A percentile compares a stretch with the other conserved stretches of the same genome.
Evolutionary conservation across 2,113 vertebrate species (phyloP).

Genomic region (Triplophysa rosa): DNA sequence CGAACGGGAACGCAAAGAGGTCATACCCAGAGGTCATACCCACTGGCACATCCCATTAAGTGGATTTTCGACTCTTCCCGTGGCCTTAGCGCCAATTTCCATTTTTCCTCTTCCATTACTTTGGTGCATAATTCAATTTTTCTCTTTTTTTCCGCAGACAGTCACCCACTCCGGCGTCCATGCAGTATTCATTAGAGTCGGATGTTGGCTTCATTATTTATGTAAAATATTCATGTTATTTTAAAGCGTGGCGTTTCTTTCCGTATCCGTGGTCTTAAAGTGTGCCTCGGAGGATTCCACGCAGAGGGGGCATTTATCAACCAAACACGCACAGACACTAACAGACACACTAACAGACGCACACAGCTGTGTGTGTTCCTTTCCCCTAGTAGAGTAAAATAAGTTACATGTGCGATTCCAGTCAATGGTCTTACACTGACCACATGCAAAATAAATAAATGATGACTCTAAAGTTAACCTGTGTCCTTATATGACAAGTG

Average conservation of each 20-base stretch:
- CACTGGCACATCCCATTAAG: conserved; percentile 57
- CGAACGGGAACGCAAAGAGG: conserved; percentile 43
- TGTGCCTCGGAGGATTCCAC: conserved; percentile 41
- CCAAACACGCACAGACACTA: conserved; percentile 27
- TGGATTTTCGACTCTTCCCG: conserved; percentile 49
- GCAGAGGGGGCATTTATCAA: conserved; percentile 38
- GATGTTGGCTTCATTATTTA: conserved; percentile 56
- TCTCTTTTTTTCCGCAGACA: conserved; percentile 21
- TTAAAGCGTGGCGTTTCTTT: conserved; percentile 42
- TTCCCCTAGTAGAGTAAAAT: neutral
- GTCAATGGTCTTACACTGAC: neutral
- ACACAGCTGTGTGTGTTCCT: no score
- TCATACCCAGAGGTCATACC: conserved; percentile 57
- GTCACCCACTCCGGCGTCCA: conserved; percentile 51
- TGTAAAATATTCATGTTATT: conserved; percentile 60
- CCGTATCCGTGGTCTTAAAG: conserved; percentile 40
- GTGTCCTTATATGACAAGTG: neutral
- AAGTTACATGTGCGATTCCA: conserved; percentile 34
- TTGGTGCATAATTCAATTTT: conserved; percentile 42
- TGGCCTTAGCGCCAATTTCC: conserved; percentile 24
- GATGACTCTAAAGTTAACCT: no score
- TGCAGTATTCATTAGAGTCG: conserved; percentile 59
- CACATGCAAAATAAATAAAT: neutral
- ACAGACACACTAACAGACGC: no score
- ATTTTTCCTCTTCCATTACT: conserved; percentile 43